phyloP scores from a whole-genome alignment of 2,888 invertebrate genomes.

The Cecidostiba fungosa region DNA sequence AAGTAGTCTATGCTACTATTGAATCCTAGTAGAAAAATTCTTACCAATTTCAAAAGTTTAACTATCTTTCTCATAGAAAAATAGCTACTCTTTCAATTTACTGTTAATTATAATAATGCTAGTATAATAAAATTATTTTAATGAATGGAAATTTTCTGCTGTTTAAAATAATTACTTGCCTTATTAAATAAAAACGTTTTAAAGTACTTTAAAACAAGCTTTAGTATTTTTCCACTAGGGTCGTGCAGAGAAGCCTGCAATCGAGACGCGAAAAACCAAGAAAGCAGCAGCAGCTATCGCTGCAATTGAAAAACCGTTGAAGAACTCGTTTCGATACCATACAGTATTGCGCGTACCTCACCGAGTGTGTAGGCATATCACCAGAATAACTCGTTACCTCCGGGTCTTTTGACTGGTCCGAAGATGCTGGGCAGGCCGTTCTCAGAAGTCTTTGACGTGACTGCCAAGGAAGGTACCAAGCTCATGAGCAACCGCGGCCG shows the following conservation, averaged over 20 bases:
- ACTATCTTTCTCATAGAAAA: not conserved
- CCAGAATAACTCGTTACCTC: conserved; percentile 72
- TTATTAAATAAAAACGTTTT: not conserved
- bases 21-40: conserved; percentile 63
- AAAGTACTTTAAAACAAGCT: not conserved
- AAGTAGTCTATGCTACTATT: conserved; percentile 56
- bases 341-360: conserved; percentile 60
- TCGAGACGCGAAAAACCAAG: conserved; percentile 9
- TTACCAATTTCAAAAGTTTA: conserved; percentile 10
- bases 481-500: conserved; percentile 72
- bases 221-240: conserved; percentile 47
- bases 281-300: not conserved
- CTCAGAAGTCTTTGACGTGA: conserved; percentile 79
- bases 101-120: not conserved
- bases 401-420: conserved; percentile 58
- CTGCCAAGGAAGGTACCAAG: conserved; percentile 75
- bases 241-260: not conserved
- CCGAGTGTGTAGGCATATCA: not conserved
- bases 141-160: not conserved
- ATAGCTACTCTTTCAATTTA: not conserved
- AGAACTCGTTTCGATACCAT: not conserved
- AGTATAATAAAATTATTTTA: not conserved
- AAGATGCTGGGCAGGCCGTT: conserved; percentile 72
- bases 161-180: conserved; percentile 6
- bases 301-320: not conserved